Conservation (phyloP, 23 tunicate genomes). For the Phallusia fumigata region DNA sequence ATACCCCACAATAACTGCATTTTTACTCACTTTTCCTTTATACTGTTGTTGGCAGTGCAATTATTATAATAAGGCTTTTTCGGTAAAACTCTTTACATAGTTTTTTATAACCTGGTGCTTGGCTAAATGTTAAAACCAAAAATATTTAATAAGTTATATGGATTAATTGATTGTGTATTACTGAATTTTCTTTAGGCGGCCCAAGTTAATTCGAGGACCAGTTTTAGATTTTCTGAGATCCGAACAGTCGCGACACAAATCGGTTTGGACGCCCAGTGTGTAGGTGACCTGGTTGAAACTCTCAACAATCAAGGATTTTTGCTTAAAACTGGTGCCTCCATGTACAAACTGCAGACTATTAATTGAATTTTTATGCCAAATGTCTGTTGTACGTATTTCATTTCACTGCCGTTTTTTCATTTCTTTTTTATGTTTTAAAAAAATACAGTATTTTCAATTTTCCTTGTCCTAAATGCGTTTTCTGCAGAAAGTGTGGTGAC, state of each 20-base stretch:
- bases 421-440: background rate
- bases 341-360: conserved; percentile 71
- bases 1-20: too few species aligned
- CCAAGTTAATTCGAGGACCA: conserved; percentile 20
- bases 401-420: conserved; percentile 27
- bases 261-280: conserved; percentile 27
- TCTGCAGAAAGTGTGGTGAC: too few species aligned
- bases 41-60: too few species aligned
- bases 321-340: conserved; percentile 55
- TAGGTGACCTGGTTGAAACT: conserved; percentile 55
- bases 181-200: conserved; percentile 50
- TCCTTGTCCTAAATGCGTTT: too few species aligned
- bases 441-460: too few species aligned
- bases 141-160: too few species aligned
- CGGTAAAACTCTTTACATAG: too few species aligned
- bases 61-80: too few species aligned
- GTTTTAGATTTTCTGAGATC: conserved; percentile 47
- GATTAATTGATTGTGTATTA: too few species aligned
- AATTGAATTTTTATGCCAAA: background rate
- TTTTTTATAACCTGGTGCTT: too few species aligned
- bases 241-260: conserved; percentile 44
- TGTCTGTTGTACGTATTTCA: background rate
- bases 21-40: too few species aligned
- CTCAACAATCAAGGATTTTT: conserved; percentile 78
- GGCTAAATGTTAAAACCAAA: too few species aligned